Percentiles rank a stretch among this genome's conserved stretches.
These are phyloP conservation scores for Helicoverpa zea DNA, from an alignment of 1,140 invertebrate species.

Conservation along the genomic window DNA sequence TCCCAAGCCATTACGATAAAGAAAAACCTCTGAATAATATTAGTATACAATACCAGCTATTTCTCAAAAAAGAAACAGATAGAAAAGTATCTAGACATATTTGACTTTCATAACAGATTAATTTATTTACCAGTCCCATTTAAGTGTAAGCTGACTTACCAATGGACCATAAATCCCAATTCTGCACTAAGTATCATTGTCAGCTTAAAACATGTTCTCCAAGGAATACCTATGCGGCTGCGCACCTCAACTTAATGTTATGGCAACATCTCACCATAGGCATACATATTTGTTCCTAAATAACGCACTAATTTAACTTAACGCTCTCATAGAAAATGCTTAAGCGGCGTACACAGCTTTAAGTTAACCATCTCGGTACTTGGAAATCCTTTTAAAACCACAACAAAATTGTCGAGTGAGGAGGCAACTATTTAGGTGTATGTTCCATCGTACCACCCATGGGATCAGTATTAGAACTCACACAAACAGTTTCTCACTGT, in stretches of 20 bases:
- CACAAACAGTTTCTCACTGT: slow-evolving; percentile 41
- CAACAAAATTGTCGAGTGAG: not conserved
- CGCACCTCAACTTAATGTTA: not conserved
- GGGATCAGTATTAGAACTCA: slow-evolving; percentile 40
- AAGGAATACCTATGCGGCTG: not conserved
- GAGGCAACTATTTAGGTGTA: not conserved
- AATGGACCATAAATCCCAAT: no score
- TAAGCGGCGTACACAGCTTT: not conserved
- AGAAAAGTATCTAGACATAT: no score
- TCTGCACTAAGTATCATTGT: not conserved
- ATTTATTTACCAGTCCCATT: no score
- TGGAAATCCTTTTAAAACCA: slow-evolving; percentile 8
- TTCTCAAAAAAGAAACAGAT: no score
- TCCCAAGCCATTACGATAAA: no score
- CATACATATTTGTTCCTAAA: not conserved
- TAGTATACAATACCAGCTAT: no score
- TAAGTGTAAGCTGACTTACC: no score
- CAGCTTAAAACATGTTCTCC: not conserved
- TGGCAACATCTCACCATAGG: not conserved
- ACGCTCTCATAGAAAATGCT: not conserved
- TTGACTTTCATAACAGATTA: no score
- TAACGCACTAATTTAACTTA: not conserved
- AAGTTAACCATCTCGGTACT: not conserved
- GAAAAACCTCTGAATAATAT: no score
- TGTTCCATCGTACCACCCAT: not conserved